Evolutionary conservation across 2,888 invertebrate genomes (phyloP).

Genomic region (Eristalis tenax): DNA sequence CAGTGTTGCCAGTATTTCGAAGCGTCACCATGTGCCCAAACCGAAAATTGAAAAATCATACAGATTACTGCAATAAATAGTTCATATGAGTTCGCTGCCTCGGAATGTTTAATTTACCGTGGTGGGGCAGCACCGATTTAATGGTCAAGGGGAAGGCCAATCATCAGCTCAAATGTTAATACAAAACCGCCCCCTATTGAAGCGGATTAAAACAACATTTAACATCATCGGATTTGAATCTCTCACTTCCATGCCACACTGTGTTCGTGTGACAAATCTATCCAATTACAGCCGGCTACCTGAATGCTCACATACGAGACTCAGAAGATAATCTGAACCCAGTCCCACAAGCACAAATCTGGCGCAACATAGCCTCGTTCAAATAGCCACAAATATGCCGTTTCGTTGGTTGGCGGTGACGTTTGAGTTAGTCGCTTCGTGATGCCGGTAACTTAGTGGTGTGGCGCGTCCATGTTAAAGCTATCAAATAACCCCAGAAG

Average conservation of each 20-base stretch:
- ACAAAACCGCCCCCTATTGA: too few relatives aligned
- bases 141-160: too few relatives aligned
- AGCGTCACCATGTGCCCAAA: too few relatives aligned
- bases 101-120: too few relatives aligned
- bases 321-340: slow-evolving; percentile 15
- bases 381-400: slow-evolving; percentile 67
- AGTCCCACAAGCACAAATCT: slow-evolving; percentile 32
- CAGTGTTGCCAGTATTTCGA: too few relatives aligned
- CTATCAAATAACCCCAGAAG: slow-evolving; percentile 46
- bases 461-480: slow-evolving; percentile 37
- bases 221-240: too few relatives aligned
- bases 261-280: slow-evolving; percentile 55
- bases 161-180: too few relatives aligned
- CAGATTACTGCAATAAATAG: too few relatives aligned
- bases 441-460: slow-evolving; percentile 1
- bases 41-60: too few relatives aligned
- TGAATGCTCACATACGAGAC: slow-evolving; percentile 42
- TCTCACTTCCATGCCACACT: neutral
- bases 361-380: slow-evolving; percentile 54
- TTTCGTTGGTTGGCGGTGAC: slow-evolving; percentile 25
- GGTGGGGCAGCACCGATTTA: too few relatives aligned
- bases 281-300: slow-evolving; percentile 50
- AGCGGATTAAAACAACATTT: too few relatives aligned
- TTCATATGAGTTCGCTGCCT: too few relatives aligned
- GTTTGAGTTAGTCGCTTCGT: neutral